phyloP scores from a whole-genome alignment of 2,113 vertebrate species.

The Nibea coibor region DNA sequence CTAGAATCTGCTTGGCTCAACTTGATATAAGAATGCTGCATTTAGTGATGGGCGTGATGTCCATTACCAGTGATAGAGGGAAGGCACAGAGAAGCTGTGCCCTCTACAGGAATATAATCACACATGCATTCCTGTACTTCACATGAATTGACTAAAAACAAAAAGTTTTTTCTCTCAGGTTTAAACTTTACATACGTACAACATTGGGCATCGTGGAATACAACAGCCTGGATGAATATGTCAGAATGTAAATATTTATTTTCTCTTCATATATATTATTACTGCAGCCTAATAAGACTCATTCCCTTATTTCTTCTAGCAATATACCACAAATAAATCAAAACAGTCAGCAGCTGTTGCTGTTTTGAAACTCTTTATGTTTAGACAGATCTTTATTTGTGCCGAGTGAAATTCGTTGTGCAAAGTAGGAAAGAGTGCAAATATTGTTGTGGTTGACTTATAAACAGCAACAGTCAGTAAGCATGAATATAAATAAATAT shows the following conservation, averaged over 20 bases:
- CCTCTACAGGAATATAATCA: constrained; percentile 67
- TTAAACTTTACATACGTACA: neutral
- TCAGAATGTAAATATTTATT: neutral
- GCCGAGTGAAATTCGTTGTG: neutral
- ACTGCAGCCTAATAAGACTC: neutral
- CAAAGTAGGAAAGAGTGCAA: neutral
- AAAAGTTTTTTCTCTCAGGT: neutral
- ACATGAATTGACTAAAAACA: neutral
- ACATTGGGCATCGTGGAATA: neutral
- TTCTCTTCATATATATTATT: neutral
- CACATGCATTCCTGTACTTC: constrained; percentile 7
- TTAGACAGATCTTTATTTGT: neutral
- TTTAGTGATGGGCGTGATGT: neutral
- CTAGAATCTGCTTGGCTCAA: neutral
- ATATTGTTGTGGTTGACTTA: no score
- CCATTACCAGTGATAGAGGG: constrained; percentile 3
- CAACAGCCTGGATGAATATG: neutral
- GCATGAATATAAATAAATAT: neutral
- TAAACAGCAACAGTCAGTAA: neutral
- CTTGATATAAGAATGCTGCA: neutral
- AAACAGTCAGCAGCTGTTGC: neutral
- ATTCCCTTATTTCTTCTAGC: neutral
- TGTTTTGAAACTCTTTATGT: neutral
- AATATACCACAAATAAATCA: neutral
- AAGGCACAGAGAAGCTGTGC: constrained; percentile 60